Evolutionary conservation across 2,797 vertebrate genomes (phyloP).

Genomic region (Leucoraja ocellata): DNA sequence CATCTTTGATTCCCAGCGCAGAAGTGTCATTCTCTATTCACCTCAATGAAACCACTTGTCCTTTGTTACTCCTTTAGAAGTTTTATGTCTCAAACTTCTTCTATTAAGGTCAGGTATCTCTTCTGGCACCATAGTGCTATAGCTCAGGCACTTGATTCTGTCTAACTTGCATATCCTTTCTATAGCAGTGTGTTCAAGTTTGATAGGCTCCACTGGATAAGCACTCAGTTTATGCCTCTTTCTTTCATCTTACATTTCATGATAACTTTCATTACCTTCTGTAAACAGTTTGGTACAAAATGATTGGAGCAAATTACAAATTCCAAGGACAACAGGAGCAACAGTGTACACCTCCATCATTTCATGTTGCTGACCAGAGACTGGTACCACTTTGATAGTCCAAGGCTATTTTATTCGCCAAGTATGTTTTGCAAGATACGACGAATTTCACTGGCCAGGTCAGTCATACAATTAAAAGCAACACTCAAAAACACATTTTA

Average conservation of each 20-base stretch:
- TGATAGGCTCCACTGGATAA: background rate
- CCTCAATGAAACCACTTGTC: background rate
- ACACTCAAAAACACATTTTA: too few relatives aligned
- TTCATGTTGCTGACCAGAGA: background rate
- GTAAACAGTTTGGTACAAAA: background rate
- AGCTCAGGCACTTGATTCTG: background rate
- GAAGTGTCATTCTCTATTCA: background rate
- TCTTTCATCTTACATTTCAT: background rate
- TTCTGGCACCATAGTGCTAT: background rate
- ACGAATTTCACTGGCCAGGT: too few relatives aligned
- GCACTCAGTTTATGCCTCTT: background rate
- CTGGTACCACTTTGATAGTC: background rate
- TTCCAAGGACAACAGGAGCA: background rate
- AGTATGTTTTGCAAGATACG: too few relatives aligned
- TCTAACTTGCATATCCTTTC: background rate
- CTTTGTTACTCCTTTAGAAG: background rate
- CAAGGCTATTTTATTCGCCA: too few relatives aligned
- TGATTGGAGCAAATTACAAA: background rate
- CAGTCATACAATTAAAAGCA: too few relatives aligned
- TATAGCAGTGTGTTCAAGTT: background rate
- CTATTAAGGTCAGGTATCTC: background rate
- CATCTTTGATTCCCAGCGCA: background rate
- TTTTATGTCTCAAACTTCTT: background rate
- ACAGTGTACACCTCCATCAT: background rate
- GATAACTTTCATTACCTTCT: background rate